phyloP scores from a whole-genome alignment of 2,113 vertebrate species.

The Catagonus wagneri region DNA sequence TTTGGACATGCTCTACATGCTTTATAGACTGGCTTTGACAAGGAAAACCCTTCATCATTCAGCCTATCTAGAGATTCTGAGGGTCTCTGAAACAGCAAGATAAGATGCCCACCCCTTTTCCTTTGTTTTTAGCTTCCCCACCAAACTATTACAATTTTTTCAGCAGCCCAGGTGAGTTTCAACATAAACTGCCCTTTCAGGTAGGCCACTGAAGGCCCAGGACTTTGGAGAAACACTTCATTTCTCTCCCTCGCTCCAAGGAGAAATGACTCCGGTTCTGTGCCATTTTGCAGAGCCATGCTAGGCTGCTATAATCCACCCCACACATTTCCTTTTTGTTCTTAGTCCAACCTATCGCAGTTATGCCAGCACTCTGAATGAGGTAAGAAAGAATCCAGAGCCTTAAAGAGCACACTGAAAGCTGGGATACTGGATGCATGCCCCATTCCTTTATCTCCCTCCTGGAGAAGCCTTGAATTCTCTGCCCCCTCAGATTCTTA shows the following conservation, averaged over 20 bases:
- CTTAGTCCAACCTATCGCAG: neutral
- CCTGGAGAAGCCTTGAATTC: neutral
- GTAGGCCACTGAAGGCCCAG: neutral
- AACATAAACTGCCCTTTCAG: neutral
- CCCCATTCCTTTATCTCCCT: neutral
- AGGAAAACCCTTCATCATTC: too few relatives aligned
- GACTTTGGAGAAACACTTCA: neutral
- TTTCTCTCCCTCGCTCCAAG: neutral
- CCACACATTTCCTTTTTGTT: neutral
- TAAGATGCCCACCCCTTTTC: too few relatives aligned
- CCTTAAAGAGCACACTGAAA: neutral
- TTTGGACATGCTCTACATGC: too few relatives aligned
- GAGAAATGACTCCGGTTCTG: neutral
- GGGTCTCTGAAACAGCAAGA: too few relatives aligned
- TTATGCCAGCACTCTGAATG: neutral
- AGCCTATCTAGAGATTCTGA: too few relatives aligned
- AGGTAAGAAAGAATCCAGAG: neutral
- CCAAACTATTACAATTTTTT: neutral
- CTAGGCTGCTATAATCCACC: neutral
- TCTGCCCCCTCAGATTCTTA: neutral
- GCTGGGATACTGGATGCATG: neutral
- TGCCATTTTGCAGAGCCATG: neutral
- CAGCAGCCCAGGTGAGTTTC: neutral
- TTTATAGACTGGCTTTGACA: too few relatives aligned
- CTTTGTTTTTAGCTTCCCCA: too few relatives aligned